Percentiles rank a stretch among this genome's conserved stretches.
Conservation (phyloP, 2,888 invertebrate genomes). For the Melieria omissa region DNA sequence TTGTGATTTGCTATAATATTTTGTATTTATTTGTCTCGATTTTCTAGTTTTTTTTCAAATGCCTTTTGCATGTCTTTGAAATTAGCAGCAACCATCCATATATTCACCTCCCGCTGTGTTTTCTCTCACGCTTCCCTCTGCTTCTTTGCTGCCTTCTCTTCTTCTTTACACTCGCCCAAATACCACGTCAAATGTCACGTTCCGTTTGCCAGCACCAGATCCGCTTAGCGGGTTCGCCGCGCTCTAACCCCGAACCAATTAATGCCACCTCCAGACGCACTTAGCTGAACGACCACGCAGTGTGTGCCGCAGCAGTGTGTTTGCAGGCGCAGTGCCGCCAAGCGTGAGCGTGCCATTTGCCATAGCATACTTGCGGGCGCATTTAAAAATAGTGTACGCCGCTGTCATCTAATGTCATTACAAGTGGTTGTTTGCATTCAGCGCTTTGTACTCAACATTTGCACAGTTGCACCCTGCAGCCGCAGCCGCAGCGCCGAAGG, state of each 20-base stretch:
- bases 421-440: neutral
- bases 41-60: constrained; percentile 25
- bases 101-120: no score
- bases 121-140: neutral
- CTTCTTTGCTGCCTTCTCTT: neutral
- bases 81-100: constrained; percentile 1
- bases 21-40: constrained; percentile 34
- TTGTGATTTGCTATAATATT: constrained; percentile 32
- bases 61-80: constrained; percentile 31
- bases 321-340: constrained; percentile 7
- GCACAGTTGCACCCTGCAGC: neutral
- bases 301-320: neutral
- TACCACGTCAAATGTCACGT: constrained; percentile 39
- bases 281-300: constrained; percentile 1
- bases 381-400: constrained; percentile 4
- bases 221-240: constrained; percentile 12
- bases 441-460: neutral
- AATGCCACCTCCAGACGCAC: constrained; percentile 34
- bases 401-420: constrained; percentile 22
- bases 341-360: neutral
- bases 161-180: constrained; percentile 41
- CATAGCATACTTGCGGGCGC: constrained; percentile 10
- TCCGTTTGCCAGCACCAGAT: constrained; percentile 37
- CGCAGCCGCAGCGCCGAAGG: neutral
- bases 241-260: constrained; percentile 28